Conservation (phyloP, 1,140 invertebrate genomes). For the Drosophila lowei region DNA sequence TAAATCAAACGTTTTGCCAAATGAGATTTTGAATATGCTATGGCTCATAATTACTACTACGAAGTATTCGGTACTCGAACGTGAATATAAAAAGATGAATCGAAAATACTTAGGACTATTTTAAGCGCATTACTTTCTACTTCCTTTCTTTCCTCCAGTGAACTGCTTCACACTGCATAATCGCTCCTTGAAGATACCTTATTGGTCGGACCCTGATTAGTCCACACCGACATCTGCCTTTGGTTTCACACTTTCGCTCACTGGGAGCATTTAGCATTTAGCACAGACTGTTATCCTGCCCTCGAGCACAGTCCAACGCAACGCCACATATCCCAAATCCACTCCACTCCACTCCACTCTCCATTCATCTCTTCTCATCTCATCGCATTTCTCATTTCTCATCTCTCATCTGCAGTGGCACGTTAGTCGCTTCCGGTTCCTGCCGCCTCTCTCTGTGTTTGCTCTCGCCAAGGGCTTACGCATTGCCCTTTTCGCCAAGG, state of each 20-base stretch:
- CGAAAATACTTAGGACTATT: no score
- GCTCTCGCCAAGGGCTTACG: constrained; percentile 58
- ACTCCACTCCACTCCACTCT: constrained; percentile 5
- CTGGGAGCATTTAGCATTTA: constrained; percentile 54
- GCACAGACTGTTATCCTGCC: constrained; percentile 54
- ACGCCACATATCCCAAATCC: constrained; percentile 1
- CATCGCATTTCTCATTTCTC: constrained; percentile 15
- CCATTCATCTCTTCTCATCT: constrained; percentile 34
- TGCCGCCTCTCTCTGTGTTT: constrained; percentile 49
- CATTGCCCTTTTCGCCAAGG: constrained; percentile 57
- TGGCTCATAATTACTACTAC: constrained; percentile 28
- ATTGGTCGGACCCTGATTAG: no score
- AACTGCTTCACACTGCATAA: background rate
- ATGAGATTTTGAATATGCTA: constrained; percentile 47
- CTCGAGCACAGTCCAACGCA: constrained; percentile 15
- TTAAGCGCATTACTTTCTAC: background rate
- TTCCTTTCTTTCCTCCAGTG: background rate
- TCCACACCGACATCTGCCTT: constrained; percentile 53
- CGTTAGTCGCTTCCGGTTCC: constrained; percentile 68
- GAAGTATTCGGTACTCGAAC: no score
- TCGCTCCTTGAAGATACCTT: constrained; percentile 16
- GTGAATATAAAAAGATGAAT: no score
- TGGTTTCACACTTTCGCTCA: constrained; percentile 51
- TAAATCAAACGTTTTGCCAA: constrained; percentile 61
- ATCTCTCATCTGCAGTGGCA: constrained; percentile 32